Evolutionary conservation across 2,888 invertebrate species (phyloP).

Genomic region (Lepeophtheirus nordmannii): DNA sequence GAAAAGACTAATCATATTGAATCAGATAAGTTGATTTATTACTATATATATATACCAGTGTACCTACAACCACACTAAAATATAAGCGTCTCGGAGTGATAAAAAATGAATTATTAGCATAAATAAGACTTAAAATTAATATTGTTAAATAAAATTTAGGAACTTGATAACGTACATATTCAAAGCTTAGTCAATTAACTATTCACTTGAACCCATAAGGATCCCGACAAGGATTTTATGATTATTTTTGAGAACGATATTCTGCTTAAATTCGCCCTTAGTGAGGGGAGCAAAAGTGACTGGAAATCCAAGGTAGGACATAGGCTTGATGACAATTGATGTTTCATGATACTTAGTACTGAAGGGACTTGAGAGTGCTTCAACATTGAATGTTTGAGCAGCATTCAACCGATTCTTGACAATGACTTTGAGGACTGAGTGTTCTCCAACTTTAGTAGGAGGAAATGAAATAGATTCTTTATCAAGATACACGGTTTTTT

Average conservation of each 20-base stretch:
- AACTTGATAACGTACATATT: too few species aligned
- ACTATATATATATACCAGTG: too few species aligned
- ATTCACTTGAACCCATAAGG: neutral
- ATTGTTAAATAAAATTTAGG: too few species aligned
- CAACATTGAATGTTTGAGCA: neutral
- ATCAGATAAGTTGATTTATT: too few species aligned
- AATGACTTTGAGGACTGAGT: slow-evolving; percentile 2
- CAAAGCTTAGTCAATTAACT: too few species aligned
- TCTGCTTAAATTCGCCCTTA: neutral
- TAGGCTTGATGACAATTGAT: slow-evolving; percentile 2
- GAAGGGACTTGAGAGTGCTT: neutral
- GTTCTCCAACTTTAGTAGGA: neutral
- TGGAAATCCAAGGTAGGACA: neutral
- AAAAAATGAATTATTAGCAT: too few species aligned
- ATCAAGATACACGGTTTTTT: slow-evolving; percentile 9
- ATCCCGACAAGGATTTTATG: neutral
- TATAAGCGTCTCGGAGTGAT: too few species aligned
- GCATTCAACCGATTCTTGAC: slow-evolving; percentile 7
- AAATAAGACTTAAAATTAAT: too few species aligned
- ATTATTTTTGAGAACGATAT: neutral
- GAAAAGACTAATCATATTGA: too few species aligned
- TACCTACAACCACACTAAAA: too few species aligned
- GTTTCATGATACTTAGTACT: neutral
- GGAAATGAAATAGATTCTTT: slow-evolving; percentile 10
- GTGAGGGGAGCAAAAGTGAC: neutral